Evolutionary conservation across 2,113 vertebrate genomes (phyloP), one percentile per base, ranked within the genome.

Genomic region (Phrynocephalus versicolor): DNA sequence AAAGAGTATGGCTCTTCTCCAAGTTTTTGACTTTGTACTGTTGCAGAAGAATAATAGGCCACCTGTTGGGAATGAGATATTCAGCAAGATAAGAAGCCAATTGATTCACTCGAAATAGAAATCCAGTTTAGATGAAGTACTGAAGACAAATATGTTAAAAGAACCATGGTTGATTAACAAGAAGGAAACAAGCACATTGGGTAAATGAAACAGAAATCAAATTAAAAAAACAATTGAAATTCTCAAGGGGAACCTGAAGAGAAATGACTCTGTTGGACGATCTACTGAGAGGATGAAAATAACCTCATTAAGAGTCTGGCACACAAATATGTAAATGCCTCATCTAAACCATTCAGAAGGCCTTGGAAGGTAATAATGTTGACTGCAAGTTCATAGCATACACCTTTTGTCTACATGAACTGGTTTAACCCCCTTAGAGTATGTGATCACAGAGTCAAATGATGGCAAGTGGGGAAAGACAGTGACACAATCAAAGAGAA

Each of bases 191-290:
- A 88, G 55, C 39, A 85, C 7, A 82, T 92, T 79, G 83, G 86
- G 81, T 55, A 62, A 41, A n/a, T 83, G 80, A 77, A 88, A 90
- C 8, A 86, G 69, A 90, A 86, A 85, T 86, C 60, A 89, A 65
- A 87, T 55, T 41, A 19, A 82, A 92, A 71, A 82, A 92, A 71
- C n/a, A 1, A 41, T 9, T 79, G 60, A 30, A 79, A 80, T 19
- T 88, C 57, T 62, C 39, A 91, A 87, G 41, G 69, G 89, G 74
- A 93, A 3, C 8, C 60, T 19, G 55, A 75, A 64, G 16, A 84
- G 35, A 81, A 62, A 14, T 80, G 67, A 1, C 25, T 74, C 12
- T 25, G 89, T 89, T 87, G 76, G 1, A 7, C 82, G 14, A 33
- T 71, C 6, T 21, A 77, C 85, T 83, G 74, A 57, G 30, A 58